A percentile compares a stretch with the other conserved stretches of the same genome.
phyloP scores from a whole-genome alignment of 1,140 invertebrate genomes.

The Leptinotarsa texana region DNA sequence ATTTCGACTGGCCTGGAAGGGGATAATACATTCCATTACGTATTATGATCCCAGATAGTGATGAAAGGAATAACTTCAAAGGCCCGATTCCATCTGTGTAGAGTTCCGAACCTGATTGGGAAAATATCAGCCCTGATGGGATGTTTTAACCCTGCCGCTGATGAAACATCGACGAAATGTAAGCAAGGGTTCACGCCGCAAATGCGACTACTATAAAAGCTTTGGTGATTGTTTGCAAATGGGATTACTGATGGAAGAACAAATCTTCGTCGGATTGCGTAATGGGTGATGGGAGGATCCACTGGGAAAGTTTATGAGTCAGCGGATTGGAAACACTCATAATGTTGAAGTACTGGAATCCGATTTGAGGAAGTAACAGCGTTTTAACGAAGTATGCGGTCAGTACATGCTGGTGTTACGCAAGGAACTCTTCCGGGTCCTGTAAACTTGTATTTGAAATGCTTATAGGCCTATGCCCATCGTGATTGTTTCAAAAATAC shows the following conservation, averaged over 20 bases:
- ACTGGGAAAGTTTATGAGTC: not conserved
- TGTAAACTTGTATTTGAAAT: no score
- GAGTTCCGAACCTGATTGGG: constrained; percentile 1
- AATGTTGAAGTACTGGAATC: not conserved
- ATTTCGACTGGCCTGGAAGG: not conserved
- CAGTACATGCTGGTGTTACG: no score
- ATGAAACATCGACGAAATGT: not conserved
- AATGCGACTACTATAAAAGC: not conserved
- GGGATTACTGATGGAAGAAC: constrained; percentile 2
- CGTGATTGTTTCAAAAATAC: no score
- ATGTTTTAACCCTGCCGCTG: not conserved
- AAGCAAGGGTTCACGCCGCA: constrained; percentile 4
- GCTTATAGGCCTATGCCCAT: no score
- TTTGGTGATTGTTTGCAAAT: constrained; percentile 3
- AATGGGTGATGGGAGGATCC: not conserved
- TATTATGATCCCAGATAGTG: constrained; percentile 8
- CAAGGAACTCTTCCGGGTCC: no score
- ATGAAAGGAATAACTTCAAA: constrained; percentile 6
- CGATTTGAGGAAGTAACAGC: no score
- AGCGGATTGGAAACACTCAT: not conserved
- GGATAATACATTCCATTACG: not conserved
- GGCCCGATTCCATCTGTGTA: not conserved
- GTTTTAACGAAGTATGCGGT: no score
- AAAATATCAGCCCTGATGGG: not conserved
- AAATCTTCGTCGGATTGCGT: constrained; percentile 2